Evolutionary conservation across 2,888 invertebrate species (phyloP).

Genomic region (Clistopyga incitator): DNA sequence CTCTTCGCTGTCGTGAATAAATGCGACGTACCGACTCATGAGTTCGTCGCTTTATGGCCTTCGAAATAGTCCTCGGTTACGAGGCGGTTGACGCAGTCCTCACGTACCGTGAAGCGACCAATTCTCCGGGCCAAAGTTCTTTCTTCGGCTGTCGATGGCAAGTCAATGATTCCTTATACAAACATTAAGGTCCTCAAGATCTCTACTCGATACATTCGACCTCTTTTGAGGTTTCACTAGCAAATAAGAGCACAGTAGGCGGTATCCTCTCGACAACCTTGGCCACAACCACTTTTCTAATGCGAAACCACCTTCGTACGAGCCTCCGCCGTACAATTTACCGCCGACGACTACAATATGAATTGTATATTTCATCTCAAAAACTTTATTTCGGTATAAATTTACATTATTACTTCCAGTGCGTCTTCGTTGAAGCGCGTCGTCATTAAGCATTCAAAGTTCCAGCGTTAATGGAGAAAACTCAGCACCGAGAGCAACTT

Average conservation of each 20-base stretch:
- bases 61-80: no score
- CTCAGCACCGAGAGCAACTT: constrained; percentile 53
- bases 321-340: no score
- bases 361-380: constrained; percentile 2
- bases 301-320: no score
- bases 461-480: constrained; percentile 33
- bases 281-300: no score
- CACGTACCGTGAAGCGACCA: not conserved
- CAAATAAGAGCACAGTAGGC: not conserved
- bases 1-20: no score
- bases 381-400: not conserved
- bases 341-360: no score
- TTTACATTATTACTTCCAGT: constrained; percentile 6
- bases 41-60: no score
- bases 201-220: not conserved
- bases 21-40: no score
- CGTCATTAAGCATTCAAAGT: constrained; percentile 63
- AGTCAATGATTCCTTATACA: no score
- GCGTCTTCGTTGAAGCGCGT: constrained; percentile 57
- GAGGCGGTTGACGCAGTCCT: not conserved
- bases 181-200: not conserved
- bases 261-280: no score
- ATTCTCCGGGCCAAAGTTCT: not conserved
- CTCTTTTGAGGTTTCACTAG: not conserved
- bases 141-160: not conserved